phyloP scores from a whole-genome alignment of 2,888 invertebrate species.

The Calameuta pallipes region DNA sequence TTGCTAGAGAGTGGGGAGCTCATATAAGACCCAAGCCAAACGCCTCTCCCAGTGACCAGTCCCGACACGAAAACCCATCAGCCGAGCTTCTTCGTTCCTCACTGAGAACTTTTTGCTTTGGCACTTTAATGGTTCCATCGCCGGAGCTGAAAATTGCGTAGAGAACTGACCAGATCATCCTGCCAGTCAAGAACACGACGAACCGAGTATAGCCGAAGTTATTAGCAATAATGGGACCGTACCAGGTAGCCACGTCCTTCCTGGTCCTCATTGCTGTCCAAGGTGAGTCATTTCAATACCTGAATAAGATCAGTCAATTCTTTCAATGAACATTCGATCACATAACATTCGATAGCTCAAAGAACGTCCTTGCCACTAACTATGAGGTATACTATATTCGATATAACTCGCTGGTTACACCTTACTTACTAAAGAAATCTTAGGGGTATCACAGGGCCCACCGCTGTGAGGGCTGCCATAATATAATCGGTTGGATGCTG shows the following conservation, averaged over 20 bases:
- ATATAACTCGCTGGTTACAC: neutral
- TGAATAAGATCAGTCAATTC: neutral
- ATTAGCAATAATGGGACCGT: conserved; percentile 45
- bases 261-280: conserved; percentile 53
- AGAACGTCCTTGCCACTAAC: neutral
- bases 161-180: neutral
- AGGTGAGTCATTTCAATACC: conserved; percentile 47
- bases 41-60: conserved; percentile 65
- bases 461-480: neutral
- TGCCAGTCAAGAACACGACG: neutral
- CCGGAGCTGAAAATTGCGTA: conserved; percentile 5
- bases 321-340: neutral
- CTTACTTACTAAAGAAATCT: neutral
- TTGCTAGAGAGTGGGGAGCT: conserved; percentile 60
- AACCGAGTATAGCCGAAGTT: conserved; percentile 19
- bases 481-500: neutral
- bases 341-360: neutral
- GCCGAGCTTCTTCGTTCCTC: conserved; percentile 56
- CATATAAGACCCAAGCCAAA: conserved; percentile 64
- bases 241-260: conserved; percentile 50
- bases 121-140: conserved; percentile 12
- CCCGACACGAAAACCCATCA: conserved; percentile 65
- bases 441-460: neutral
- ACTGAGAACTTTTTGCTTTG: conserved; percentile 21
- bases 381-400: neutral